These are phyloP conservation scores for Psilopogon haemacephalus DNA, from an alignment of 2,113 vertebrate genomes.

Conservation along the genomic window DNA sequence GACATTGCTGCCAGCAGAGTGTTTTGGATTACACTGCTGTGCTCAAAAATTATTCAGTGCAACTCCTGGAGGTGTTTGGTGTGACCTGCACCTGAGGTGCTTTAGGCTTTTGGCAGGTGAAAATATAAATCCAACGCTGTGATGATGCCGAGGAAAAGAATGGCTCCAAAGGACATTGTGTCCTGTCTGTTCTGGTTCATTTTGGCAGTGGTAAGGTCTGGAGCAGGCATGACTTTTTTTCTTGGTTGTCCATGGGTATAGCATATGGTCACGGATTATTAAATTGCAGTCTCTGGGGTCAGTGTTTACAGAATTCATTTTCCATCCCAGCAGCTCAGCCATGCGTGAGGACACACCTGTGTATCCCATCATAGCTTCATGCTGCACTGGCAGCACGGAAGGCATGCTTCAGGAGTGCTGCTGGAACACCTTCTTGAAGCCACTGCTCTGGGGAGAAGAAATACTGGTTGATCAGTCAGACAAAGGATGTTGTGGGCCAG, in stretches of 20 bases:
- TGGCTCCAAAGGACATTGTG: neutral
- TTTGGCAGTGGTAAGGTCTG: neutral
- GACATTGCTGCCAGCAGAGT: neutral
- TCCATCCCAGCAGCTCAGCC: neutral
- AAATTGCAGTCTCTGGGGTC: neutral
- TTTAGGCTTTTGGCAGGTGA: neutral
- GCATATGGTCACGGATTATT: neutral
- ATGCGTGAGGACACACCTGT: neutral
- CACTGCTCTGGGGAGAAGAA: neutral
- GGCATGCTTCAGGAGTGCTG: accelerated
- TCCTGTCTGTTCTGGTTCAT: neutral
- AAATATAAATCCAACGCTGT: neutral
- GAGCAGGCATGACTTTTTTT: neutral
- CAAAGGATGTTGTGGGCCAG: neutral
- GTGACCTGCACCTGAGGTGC: neutral
- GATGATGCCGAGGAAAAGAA: neutral
- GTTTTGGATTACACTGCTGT: neutral
- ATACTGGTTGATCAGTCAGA: neutral
- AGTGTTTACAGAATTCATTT: neutral
- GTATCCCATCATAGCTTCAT: neutral
- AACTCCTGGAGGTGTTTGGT: neutral
- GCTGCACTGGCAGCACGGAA: neutral
- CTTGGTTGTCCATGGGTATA: neutral
- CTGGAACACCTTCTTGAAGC: accelerated
- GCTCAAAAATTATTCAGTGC: neutral